These are phyloP conservation scores for Mormyrops boulengeri DNA, from an alignment of 2,797 vertebrate genomes.

Conservation along the genomic window DNA sequence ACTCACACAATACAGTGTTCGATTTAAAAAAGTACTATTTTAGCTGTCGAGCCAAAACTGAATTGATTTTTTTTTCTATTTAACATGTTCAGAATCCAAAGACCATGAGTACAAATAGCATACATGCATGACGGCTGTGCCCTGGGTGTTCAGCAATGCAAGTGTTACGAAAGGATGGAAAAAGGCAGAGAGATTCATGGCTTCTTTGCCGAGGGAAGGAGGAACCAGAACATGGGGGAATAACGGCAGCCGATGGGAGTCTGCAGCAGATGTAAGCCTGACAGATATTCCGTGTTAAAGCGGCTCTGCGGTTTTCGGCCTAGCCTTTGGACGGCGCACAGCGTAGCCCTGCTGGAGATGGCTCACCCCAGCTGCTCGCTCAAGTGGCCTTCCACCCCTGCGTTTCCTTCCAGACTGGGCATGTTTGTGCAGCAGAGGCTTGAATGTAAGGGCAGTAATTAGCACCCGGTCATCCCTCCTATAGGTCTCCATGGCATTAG, in stretches of 20 bases:
- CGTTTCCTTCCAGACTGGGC: conserved; percentile 17
- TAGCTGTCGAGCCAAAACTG: conserved; percentile 65
- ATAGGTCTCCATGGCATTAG: background rate
- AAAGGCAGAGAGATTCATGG: conserved; percentile 65
- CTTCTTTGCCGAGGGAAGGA: conserved; percentile 55
- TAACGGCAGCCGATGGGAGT: conserved; percentile 57
- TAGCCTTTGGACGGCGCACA: conserved; percentile 33
- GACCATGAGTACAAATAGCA: conserved; percentile 41
- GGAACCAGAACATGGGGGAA: conserved; percentile 50
- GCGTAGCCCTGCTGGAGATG: conserved; percentile 37
- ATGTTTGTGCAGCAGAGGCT: conserved; percentile 29
- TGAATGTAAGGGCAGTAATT: conserved; percentile 39
- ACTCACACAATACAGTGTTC: conserved; percentile 56
- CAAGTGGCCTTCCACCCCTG: conserved; percentile 41
- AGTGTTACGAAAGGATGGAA: conserved; percentile 45
- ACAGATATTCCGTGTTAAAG: conserved; percentile 54
- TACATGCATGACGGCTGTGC: conserved; percentile 54
- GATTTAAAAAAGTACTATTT: conserved; percentile 52
- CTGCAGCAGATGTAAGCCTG: conserved; percentile 53
- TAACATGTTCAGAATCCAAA: conserved; percentile 59
- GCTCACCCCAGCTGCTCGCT: conserved; percentile 46
- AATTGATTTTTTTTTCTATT: conserved; percentile 56
- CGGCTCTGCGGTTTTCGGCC: conserved; percentile 37
- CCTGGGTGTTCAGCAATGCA: conserved; percentile 55
- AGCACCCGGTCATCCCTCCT: conserved; percentile 16